Percentiles rank a stretch among this genome's conserved stretches.
Evolutionary conservation across 92 coral and sea anemone genomes (phyloP).

Genomic region (Meandrina meandrites): DNA sequence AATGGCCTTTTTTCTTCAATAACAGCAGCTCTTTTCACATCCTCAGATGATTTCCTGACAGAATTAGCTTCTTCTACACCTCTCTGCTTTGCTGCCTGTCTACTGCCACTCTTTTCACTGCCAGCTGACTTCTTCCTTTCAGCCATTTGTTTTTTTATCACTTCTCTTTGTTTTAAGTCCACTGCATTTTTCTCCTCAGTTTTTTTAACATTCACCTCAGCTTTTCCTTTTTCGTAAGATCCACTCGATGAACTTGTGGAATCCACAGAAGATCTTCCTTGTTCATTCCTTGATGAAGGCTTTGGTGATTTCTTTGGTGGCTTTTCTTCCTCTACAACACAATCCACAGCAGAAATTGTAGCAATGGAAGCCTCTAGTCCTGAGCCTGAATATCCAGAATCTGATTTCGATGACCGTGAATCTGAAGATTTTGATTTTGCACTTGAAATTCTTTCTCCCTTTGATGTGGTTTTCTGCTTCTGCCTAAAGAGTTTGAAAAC

Average conservation of each 20-base stretch:
- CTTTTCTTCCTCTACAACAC: constrained; percentile 64
- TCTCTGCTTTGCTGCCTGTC: constrained; percentile 11
- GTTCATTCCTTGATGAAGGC: constrained; percentile 49
- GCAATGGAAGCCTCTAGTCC: constrained; percentile 74
- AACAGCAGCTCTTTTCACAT: background rate
- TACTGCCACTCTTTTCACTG: constrained; percentile 15
- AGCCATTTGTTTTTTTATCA: constrained; percentile 72
- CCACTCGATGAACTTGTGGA: constrained; percentile 70
- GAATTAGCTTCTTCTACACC: background rate
- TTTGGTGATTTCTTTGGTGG: constrained; percentile 37
- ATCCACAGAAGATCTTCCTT: constrained; percentile 63
- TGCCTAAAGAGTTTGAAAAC: constrained; percentile 63
- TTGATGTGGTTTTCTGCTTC: constrained; percentile 67
- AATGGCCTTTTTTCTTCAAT: constrained; percentile 51
- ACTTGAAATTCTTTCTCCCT: constrained; percentile 44
- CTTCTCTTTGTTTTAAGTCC: constrained; percentile 55
- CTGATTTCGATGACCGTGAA: constrained; percentile 55
- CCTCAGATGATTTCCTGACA: constrained; percentile 11
- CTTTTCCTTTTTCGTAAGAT: constrained; percentile 68
- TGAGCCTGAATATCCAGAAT: constrained; percentile 76
- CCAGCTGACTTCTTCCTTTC: constrained; percentile 52
- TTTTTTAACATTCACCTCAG: constrained; percentile 40
- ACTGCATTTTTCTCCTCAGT: constrained; percentile 40
- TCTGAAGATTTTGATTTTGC: constrained; percentile 33
- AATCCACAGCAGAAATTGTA: constrained; percentile 82